phyloP scores from a whole-genome alignment of 1,140 invertebrate species.

The Zaprionus inermis region DNA sequence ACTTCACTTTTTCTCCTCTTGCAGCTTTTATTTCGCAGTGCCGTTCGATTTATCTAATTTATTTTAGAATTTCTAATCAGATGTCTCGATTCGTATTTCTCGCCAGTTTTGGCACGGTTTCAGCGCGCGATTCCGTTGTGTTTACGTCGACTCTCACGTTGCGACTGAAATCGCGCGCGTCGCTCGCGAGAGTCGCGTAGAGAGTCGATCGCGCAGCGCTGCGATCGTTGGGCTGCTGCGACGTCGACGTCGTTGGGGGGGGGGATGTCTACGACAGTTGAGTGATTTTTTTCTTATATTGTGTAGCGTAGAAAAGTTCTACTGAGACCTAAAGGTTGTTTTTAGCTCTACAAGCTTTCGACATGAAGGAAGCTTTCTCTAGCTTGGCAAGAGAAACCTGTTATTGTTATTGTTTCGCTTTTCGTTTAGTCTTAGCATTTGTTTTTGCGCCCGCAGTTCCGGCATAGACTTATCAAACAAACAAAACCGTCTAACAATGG shows the following conservation, averaged over 20 bases:
- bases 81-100: slow-evolving; percentile 12
- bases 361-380: slow-evolving; percentile 60
- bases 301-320: slow-evolving; percentile 57
- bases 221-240: slow-evolving; percentile 40
- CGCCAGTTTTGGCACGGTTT: slow-evolving; percentile 23
- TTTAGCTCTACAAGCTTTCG: slow-evolving; percentile 51
- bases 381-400: slow-evolving; percentile 45
- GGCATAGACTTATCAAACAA: slow-evolving; percentile 50
- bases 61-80: slow-evolving; percentile 9
- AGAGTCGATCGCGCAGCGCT: slow-evolving; percentile 25
- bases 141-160: slow-evolving; percentile 55
- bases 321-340: slow-evolving; percentile 48
- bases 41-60: slow-evolving; percentile 31
- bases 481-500: slow-evolving; percentile 49
- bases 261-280: slow-evolving; percentile 17
- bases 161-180: slow-evolving; percentile 70
- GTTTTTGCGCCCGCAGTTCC: slow-evolving; percentile 26
- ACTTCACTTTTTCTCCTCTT: slow-evolving; percentile 26
- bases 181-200: slow-evolving; percentile 47
- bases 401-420: slow-evolving; percentile 36
- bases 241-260: background rate
- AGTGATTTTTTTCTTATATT: slow-evolving; percentile 24
- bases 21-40: slow-evolving; percentile 5
- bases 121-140: slow-evolving; percentile 62
- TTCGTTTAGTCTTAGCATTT: background rate